Conservation (phyloP, 2,888 invertebrate genomes). For the Ophion obscuratus region DNA sequence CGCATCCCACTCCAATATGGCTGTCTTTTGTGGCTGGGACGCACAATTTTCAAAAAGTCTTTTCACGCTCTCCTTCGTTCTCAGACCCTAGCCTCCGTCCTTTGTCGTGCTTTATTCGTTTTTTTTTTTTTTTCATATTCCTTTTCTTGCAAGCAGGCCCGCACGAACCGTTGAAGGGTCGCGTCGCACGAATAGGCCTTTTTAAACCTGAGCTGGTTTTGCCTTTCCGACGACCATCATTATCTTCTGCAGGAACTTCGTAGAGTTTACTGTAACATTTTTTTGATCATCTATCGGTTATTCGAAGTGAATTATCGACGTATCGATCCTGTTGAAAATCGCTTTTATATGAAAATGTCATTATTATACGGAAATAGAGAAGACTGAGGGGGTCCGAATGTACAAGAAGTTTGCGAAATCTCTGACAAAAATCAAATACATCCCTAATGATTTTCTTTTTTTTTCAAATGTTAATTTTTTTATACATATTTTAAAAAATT, state of each 20-base stretch:
- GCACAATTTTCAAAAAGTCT: constrained; percentile 44
- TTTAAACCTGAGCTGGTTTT: constrained; percentile 89
- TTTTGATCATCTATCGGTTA: neutral
- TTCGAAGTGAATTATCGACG: constrained; percentile 13
- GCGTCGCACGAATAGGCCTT: constrained; percentile 64
- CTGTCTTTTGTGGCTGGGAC: constrained; percentile 75
- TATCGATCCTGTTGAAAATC: neutral
- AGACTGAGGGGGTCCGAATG: neutral
- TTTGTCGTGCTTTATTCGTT: neutral
- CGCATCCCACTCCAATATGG: constrained; percentile 75
- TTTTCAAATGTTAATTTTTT: too few relatives aligned
- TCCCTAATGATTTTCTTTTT: too few relatives aligned
- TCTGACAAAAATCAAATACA: neutral
- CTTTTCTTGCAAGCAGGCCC: constrained; percentile 18
- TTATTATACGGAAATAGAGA: neutral
- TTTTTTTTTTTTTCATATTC: constrained; percentile 28
- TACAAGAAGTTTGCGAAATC: neutral
- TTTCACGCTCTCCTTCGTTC: neutral
- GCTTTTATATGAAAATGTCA: neutral
- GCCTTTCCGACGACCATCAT: constrained; percentile 91
- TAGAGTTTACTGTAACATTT: constrained; percentile 86
- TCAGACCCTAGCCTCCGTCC: neutral
- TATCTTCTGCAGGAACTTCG: constrained; percentile 89
- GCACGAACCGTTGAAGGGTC: constrained; percentile 18
- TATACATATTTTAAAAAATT: too few relatives aligned